These are phyloP conservation scores for Noctua comes DNA, from an alignment of 2,888 invertebrate species.

Conservation along the genomic window DNA sequence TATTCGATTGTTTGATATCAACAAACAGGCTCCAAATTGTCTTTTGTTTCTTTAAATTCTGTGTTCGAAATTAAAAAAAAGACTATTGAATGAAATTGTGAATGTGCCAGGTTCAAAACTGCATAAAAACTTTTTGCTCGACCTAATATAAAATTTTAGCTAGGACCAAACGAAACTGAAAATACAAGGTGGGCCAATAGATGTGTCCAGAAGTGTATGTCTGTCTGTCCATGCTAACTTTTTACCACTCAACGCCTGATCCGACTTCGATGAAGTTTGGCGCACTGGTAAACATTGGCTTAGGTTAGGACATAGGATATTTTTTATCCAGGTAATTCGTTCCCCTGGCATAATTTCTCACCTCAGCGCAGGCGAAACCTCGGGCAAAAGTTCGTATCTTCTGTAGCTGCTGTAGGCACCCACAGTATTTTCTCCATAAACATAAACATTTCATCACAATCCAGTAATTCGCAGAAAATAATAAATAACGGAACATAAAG, in stretches of 20 bases:
- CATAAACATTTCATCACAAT: conserved; percentile 21
- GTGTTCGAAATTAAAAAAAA: no score
- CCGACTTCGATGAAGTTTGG: not conserved
- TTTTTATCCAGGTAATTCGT: not conserved
- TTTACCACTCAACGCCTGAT: not conserved
- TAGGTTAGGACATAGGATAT: not conserved
- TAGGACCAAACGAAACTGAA: no score
- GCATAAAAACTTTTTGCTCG: no score
- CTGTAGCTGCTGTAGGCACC: not conserved
- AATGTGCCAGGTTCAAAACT: no score
- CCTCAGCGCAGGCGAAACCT: not conserved
- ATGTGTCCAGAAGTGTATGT: no score
- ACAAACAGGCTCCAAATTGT: no score
- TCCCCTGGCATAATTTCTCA: not conserved
- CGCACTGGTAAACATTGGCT: not conserved
- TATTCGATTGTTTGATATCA: no score
- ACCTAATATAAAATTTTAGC: no score
- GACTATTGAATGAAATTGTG: no score
- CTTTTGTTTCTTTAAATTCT: no score
- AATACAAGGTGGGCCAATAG: no score
- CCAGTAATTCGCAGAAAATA: conserved; percentile 28
- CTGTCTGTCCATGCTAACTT: not conserved
- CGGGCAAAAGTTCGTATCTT: not conserved
- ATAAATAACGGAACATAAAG: conserved; percentile 37
- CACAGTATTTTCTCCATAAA: not conserved